Base-by-base conservation (phyloP, 2,113 vertebrate species). In the Crotalus tigris region DNA sequence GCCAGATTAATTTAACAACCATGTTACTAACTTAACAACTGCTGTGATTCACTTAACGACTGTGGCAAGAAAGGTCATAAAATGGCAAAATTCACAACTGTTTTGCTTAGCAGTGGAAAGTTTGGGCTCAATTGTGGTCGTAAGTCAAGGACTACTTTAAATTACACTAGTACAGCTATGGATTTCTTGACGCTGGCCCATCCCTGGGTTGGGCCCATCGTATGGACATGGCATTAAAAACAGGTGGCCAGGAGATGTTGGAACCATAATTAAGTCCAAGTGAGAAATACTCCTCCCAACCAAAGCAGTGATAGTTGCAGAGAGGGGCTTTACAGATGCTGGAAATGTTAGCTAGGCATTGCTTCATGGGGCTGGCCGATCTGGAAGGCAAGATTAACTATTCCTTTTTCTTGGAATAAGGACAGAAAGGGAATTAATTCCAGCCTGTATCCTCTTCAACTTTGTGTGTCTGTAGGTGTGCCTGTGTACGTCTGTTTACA, bases 331-430 rank as follows among this genome's bases (percentile, higher is more conserved):
- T 2, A 19, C 24, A 54, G 69, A n/a, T 17, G 23, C 49, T 86
- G 91, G 87, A 64, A 86, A 33, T 44, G 91, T 55, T n/a, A 12
- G 44, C 86, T 89, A 39, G 69, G 44, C 2, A 49, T 61, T 59
- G 9, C 54, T 61, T 81, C 33, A 44, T 46, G 12, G 46, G 44
- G 29, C 39, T 53, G 55, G 87, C 49, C 64, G 87, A 86, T 54
- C 87, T 86, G 88, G 49, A 91, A 54, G 33, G 69, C 3, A 19
- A 90, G 93, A 93, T 90, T 92, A 92, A 88, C 46, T 69, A n/a
- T 57, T 21, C 10, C 24, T 92, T 64, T 88, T 33, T 85, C 59
- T 55, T 90, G 75, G 87, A 23, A 39, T 87, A 21, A 90, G 88
- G 92, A 13, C 75, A 33, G 44, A 33, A 29, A 51, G n/a, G 44